Percentiles rank a stretch among this genome's conserved stretches.
phyloP scores from a whole-genome alignment of 1,140 invertebrate genomes.

The Zaprionus ghesquierei region DNA sequence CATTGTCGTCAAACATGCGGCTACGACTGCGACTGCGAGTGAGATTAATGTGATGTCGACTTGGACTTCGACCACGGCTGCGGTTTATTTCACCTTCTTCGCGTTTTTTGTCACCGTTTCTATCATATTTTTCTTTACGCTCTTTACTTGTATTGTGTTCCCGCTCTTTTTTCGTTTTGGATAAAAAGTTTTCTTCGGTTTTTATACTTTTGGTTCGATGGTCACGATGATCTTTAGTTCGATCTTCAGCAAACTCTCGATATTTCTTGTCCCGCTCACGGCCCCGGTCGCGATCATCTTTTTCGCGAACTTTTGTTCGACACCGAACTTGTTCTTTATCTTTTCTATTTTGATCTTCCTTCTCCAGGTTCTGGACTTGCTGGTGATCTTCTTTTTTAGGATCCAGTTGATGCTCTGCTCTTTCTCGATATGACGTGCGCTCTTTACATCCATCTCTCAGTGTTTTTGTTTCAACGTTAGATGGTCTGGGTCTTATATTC shows the following conservation, averaged over 20 bases:
- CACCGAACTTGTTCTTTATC: neutral
- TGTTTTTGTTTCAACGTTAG: neutral
- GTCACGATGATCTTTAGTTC: neutral
- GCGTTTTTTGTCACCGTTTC: neutral
- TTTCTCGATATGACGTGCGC: neutral
- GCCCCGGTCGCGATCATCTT: neutral
- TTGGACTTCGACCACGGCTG: conserved; percentile 7
- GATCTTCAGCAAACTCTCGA: neutral
- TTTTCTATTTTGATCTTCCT: neutral
- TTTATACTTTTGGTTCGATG: neutral
- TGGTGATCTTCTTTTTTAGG: neutral
- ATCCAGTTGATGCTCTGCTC: neutral
- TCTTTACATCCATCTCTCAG: neutral
- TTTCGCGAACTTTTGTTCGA: neutral
- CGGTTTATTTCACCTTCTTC: neutral
- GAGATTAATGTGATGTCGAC: neutral
- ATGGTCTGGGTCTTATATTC: neutral
- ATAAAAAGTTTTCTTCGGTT: neutral
- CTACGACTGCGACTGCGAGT: conserved; percentile 32
- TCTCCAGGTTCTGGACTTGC: neutral
- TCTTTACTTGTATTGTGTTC: neutral
- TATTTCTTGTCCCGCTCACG: neutral
- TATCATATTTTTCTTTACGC: neutral
- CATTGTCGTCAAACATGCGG: neutral
- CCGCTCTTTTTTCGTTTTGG: neutral